These are phyloP conservation scores for Tokudaia tokunoshimensis DNA, from an alignment of 2,797 vertebrate species.

Conservation along the genomic window DNA sequence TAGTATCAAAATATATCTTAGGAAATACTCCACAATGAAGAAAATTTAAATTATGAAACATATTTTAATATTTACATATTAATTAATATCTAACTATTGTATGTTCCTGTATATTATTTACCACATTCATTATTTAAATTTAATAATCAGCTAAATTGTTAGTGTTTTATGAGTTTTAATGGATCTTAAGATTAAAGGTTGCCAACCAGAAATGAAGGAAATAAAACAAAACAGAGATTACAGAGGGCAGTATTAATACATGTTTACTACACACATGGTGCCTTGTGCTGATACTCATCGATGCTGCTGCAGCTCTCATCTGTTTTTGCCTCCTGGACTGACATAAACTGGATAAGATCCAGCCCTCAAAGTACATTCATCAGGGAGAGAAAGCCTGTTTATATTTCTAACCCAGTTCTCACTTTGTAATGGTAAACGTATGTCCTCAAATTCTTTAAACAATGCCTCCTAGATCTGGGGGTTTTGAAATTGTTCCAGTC, in stretches of 20 bases:
- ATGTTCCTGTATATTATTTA: background rate
- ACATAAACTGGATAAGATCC: background rate
- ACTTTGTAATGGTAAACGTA: background rate
- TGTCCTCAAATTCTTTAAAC: background rate
- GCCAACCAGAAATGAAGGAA: background rate
- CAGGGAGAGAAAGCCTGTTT: conserved; percentile 27
- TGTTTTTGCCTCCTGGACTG: background rate
- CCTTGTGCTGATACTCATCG: background rate
- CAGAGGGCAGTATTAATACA: background rate
- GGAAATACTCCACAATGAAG: background rate
- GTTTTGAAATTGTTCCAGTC: background rate
- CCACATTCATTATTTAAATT: background rate
- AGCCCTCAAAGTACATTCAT: background rate
- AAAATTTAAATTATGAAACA: background rate
- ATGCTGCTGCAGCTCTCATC: background rate
- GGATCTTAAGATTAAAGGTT: background rate
- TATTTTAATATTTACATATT: background rate
- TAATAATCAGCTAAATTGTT: background rate
- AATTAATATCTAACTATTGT: background rate
- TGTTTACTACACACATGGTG: background rate
- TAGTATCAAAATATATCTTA: background rate
- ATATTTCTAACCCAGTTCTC: background rate
- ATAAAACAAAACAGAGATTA: no score
- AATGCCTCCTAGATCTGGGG: background rate
- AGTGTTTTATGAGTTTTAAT: background rate